Conservation (phyloP, 2,888 invertebrate genomes). For the Drosophila incognita region DNA sequence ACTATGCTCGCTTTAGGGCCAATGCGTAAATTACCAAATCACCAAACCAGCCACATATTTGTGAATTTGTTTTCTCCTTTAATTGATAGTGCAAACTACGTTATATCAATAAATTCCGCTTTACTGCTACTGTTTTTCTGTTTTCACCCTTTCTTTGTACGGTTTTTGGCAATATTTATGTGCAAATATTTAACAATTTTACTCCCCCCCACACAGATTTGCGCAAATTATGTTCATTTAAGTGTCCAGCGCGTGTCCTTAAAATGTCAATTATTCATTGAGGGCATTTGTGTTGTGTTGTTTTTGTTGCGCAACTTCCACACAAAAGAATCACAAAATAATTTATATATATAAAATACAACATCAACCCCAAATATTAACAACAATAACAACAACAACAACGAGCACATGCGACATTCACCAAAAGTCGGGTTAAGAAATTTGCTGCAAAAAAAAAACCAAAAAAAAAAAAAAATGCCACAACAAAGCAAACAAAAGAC, state of each 20-base stretch:
- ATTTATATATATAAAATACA: conserved; percentile 42
- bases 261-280: conserved; percentile 75
- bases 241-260: conserved; percentile 77
- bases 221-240: conserved; percentile 78
- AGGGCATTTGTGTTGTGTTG: conserved; percentile 75
- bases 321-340: conserved; percentile 33
- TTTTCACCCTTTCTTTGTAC: conserved; percentile 3
- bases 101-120: conserved; percentile 24
- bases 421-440: conserved; percentile 78
- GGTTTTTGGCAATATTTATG: conserved; percentile 40
- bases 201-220: conserved; percentile 67
- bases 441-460: conserved; percentile 65
- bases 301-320: conserved; percentile 64
- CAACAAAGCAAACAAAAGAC: conserved; percentile 51
- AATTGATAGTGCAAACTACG: conserved; percentile 49
- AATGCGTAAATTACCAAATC: conserved; percentile 34
- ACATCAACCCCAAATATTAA: conserved; percentile 46
- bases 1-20: conserved; percentile 14
- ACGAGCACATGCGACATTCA: conserved; percentile 85
- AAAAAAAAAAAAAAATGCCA: conserved; percentile 27
- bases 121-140: conserved; percentile 5
- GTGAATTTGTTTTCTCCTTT: conserved; percentile 42
- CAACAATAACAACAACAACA: conserved; percentile 22
- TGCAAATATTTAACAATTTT: conserved; percentile 58
- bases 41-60: conserved; percentile 25